Conservation (phyloP, 2,113 vertebrate species). For the Rhea americana region DNA sequence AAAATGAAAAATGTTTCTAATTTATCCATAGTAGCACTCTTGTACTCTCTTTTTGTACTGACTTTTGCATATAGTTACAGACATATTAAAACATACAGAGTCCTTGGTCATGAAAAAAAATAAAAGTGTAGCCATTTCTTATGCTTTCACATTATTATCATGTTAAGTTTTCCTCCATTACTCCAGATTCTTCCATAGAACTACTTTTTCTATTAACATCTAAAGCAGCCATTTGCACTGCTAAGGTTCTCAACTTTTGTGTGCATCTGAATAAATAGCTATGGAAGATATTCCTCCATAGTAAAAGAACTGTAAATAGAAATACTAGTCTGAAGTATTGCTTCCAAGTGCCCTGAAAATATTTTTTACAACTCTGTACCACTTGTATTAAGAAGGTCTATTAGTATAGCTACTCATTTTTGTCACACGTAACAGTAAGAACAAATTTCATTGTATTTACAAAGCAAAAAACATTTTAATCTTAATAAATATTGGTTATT, state of each 20-base stretch:
- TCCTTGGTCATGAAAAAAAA: background rate
- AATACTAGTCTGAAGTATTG: background rate
- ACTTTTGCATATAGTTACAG: background rate
- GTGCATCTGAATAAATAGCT: background rate
- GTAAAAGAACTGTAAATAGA: background rate
- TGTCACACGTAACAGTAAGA: background rate
- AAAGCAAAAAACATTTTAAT: background rate
- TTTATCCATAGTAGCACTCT: background rate
- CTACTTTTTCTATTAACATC: background rate
- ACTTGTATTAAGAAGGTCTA: background rate
- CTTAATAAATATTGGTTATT: background rate
- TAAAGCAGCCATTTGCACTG: background rate
- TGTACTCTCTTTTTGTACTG: background rate
- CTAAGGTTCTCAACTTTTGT: background rate
- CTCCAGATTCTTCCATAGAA: background rate
- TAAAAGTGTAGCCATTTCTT: background rate
- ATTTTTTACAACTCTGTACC: background rate
- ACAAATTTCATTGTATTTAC: background rate
- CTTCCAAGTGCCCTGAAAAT: background rate
- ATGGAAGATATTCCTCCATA: background rate
- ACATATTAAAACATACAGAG: background rate
- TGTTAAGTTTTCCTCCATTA: background rate
- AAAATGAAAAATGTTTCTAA: background rate
- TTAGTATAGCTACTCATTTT: background rate
- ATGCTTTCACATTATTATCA: background rate